Evolutionary conservation across 2,113 vertebrate species (phyloP).

Genomic region (Physeter macrocephalus): DNA sequence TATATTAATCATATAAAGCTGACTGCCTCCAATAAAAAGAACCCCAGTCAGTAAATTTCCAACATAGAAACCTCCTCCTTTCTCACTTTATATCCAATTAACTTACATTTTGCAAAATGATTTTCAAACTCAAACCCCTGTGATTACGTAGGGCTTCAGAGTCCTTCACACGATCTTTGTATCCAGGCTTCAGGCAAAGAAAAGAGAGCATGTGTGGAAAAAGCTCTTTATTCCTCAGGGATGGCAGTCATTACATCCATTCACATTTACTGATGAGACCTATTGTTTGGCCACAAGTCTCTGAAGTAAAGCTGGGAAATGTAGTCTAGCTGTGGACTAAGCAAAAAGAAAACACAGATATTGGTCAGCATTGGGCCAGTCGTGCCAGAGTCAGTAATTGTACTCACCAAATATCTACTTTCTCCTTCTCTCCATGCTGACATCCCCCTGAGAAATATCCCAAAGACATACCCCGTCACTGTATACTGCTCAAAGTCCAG

Average conservation of each 20-base stretch:
- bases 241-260: not conserved
- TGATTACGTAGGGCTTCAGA: not conserved
- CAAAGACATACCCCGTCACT: not conserved
- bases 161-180: not conserved
- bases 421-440: not conserved
- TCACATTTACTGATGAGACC: not conserved
- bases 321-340: not conserved
- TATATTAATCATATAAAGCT: not conserved
- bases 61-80: not conserved
- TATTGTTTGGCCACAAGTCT: not conserved
- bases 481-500: not conserved
- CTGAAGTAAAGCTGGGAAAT: not conserved
- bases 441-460: not conserved
- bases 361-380: not conserved
- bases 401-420: not conserved
- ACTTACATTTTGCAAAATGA: not conserved
- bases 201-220: not conserved
- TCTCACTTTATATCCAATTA: not conserved
- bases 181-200: not conserved
- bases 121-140: not conserved
- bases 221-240: not conserved
- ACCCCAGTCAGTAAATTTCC: not conserved
- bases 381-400: not conserved
- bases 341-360: not conserved
- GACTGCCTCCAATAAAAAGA: not conserved